A percentile compares a stretch with the other conserved stretches of the same genome.
Conservation (phyloP, 2,113 vertebrate species). For the Gambusia affinis region DNA sequence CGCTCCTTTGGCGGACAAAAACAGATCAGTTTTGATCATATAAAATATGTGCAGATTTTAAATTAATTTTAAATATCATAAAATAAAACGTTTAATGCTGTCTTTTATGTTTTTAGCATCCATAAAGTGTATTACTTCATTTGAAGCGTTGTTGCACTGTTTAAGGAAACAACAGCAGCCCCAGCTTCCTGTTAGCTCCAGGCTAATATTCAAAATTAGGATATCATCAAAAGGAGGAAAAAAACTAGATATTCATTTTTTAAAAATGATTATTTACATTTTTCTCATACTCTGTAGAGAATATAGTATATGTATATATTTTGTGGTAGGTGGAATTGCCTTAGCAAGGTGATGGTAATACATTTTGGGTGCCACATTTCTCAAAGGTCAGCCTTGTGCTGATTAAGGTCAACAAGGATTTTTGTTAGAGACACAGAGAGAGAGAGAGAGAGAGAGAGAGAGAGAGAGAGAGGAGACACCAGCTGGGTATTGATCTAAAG, state of each 20-base stretch:
- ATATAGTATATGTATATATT: not conserved
- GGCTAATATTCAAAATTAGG: not conserved
- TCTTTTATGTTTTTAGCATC: not conserved
- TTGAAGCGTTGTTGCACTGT: not conserved
- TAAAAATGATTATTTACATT: not conserved
- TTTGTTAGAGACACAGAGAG: not conserved
- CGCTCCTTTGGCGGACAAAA: not conserved
- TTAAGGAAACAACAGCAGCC: too few species aligned
- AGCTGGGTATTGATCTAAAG: constrained; percentile 42
- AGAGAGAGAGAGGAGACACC: constrained; percentile 4
- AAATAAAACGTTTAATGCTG: not conserved
- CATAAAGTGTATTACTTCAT: not conserved
- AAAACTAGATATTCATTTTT: not conserved
- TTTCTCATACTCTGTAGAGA: not conserved
- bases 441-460: not conserved
- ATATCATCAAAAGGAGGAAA: not conserved
- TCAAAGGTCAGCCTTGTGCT: constrained; percentile 1
- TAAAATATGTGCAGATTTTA: not conserved
- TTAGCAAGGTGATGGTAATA: not conserved
- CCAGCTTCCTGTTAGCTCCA: not conserved
- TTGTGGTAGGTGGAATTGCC: not conserved
- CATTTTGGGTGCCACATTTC: not conserved
- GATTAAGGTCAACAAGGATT: constrained; percentile 5
- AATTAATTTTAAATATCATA: too few species aligned
- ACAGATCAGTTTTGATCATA: not conserved